Base-by-base conservation (phyloP, 1,140 invertebrate genomes). In the Camponotus floridanus region DNA sequence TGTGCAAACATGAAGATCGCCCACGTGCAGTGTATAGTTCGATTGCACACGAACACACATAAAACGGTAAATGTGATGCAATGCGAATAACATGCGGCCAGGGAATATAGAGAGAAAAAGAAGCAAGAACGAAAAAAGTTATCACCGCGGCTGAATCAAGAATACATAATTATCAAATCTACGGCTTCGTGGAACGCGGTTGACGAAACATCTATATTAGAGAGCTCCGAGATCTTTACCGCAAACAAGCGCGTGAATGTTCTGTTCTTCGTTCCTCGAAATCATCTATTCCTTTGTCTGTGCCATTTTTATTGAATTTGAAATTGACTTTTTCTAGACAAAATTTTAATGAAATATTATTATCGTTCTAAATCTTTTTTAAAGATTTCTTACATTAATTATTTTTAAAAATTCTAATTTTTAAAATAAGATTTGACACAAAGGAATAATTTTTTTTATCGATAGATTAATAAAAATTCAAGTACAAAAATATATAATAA, bases 121-220 rank as follows among this genome's bases (percentile, higher is more conserved):
- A n/a, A 18, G 59, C 26, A 18, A 81, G n/a, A 61, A 48, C 33
- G 64, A 31, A 15, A 15, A 57, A 15, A 81, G n/a, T n/a, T 42
- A n/a, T 3, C n/a, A 15, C 31, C 5, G 65, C 36, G 5, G n/a
- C 65, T 51, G 51, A 73, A 81, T 81, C 26, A 36, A 15, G 36
- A 81, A 67, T 71, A 59, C 26, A 81, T 83, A 61, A 83, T 81
- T 73, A 73, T 83, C 68, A 31, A 73, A 18, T 45, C 13, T 42
- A 83, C n/a, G 39, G 33, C 45, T 83, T 61, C 67, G 67, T 18
- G 55, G 67, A 74, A 83, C 39, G 26, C 39, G 26, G 68, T 61
- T 45, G 67, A 83, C 31, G 79, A 73, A 61, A 61, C 1, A 15
- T 26, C 39, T 73, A 59, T 39, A 83, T 83, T 26, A 26, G 68